Conservation (phyloP, 2,113 vertebrate genomes). For the Thymallus thymallus region DNA sequence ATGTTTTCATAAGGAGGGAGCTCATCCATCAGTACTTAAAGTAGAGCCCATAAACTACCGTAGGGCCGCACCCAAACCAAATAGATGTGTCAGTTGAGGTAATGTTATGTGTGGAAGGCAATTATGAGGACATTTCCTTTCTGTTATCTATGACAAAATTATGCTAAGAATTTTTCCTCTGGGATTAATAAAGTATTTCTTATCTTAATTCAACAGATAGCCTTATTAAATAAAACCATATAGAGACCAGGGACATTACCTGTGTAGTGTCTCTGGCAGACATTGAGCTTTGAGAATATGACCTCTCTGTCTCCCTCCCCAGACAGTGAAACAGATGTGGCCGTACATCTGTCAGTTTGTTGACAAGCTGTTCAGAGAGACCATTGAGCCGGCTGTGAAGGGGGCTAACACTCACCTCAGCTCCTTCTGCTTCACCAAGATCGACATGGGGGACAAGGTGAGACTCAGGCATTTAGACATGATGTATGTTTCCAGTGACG, state of each 20-base stretch:
- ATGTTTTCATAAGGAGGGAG: no score
- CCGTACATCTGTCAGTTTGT: conserved; percentile 97
- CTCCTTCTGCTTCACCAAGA: conserved; percentile 92
- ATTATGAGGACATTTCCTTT: no score
- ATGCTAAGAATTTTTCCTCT: no score
- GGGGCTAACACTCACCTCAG: conserved; percentile 87
- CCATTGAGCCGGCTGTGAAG: conserved; percentile 91
- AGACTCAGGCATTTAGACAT: conserved; percentile 22
- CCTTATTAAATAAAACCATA: background rate
- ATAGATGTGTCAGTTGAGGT: no score
- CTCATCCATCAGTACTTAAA: no score
- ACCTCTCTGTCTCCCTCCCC: conserved; percentile 6
- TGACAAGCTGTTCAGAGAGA: conserved; percentile 93
- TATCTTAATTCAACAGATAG: no score
- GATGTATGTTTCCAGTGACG: background rate
- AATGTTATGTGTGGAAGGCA: no score
- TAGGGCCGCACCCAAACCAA: no score
- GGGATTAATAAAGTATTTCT: no score
- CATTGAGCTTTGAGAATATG: background rate
- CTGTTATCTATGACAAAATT: no score
- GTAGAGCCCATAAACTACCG: no score
- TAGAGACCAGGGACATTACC: background rate
- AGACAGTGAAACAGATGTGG: conserved; percentile 99
- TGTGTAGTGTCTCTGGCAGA: no score
- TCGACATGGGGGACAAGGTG: conserved; percentile 93